Conservation (phyloP, 2,113 vertebrate genomes). For the Sorex fumeus region DNA sequence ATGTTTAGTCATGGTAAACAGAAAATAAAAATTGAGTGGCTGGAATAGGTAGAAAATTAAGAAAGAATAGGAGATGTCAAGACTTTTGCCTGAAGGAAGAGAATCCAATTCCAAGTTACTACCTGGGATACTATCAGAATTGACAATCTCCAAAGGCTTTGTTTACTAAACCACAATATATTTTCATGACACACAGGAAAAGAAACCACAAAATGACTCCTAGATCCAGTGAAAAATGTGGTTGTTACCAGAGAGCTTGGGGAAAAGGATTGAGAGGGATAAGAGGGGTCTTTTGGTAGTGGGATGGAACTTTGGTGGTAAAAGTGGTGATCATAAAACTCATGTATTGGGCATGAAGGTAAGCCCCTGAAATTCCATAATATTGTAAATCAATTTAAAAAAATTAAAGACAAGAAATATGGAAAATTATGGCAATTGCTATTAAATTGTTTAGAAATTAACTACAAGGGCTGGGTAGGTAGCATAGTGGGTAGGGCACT, state of each 20-base stretch:
- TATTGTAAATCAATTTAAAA: background rate
- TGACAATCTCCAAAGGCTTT: background rate
- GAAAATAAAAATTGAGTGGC: constrained; percentile 51
- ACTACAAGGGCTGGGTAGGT: too few species aligned
- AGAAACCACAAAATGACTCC: too few species aligned
- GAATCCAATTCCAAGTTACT: constrained; percentile 22
- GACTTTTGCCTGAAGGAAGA: background rate
- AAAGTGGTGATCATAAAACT: too few species aligned
- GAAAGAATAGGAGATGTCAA: background rate
- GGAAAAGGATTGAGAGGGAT: too few species aligned
- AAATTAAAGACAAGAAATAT: background rate
- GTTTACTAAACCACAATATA: constrained; percentile 12
- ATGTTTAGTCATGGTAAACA: too few species aligned
- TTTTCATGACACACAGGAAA: too few species aligned
- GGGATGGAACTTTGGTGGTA: too few species aligned
- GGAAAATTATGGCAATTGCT: background rate
- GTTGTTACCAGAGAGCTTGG: too few species aligned
- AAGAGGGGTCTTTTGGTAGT: too few species aligned
- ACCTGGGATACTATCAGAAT: background rate
- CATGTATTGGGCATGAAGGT: too few species aligned
- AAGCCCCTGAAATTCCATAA: background rate
- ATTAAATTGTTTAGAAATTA: background rate
- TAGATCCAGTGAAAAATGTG: too few species aligned
- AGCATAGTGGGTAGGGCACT: too few species aligned
- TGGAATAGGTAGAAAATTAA: constrained; percentile 45